Evolutionary conservation across 2,888 invertebrate genomes (phyloP).

Genomic region (Cerastis leucographa): DNA sequence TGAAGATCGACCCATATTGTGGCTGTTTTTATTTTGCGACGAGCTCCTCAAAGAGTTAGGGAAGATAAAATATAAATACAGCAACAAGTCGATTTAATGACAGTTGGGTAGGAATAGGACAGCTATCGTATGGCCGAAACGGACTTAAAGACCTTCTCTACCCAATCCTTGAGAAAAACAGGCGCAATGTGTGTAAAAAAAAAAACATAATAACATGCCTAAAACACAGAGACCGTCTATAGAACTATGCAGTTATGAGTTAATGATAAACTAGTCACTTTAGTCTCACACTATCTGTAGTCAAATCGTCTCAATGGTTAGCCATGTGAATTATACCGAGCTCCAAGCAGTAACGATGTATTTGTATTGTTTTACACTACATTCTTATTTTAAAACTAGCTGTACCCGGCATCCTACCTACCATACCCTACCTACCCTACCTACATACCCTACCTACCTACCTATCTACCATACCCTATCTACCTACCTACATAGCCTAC

Average conservation of each 20-base stretch:
- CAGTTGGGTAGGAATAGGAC: too few relatives aligned
- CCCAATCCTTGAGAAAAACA: neutral
- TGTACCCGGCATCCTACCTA: too few relatives aligned
- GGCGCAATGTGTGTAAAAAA: conserved; percentile 2
- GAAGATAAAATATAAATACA: too few relatives aligned
- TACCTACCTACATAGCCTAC: too few relatives aligned
- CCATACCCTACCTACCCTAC: too few relatives aligned
- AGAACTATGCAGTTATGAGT: conserved; percentile 16
- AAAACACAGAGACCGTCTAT: conserved; percentile 16
- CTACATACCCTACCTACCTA: too few relatives aligned
- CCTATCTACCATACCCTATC: too few relatives aligned
- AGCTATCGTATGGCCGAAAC: neutral
- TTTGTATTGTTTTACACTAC: conserved; percentile 42
- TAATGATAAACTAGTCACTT: conserved; percentile 34
- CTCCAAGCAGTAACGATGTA: conserved; percentile 37
- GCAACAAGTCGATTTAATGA: too few relatives aligned
- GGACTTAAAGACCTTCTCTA: neutral
- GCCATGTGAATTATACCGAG: conserved; percentile 59
- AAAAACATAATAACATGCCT: conserved; percentile 24
- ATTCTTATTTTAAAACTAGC: conserved; percentile 12
- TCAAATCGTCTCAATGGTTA: conserved; percentile 44
- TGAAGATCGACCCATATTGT: too few relatives aligned
- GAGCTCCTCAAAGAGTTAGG: too few relatives aligned
- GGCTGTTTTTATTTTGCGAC: too few relatives aligned
- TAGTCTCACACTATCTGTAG: conserved; percentile 52